phyloP scores from a whole-genome alignment of 2,113 vertebrate species.

The Recurvirostra avosetta region DNA sequence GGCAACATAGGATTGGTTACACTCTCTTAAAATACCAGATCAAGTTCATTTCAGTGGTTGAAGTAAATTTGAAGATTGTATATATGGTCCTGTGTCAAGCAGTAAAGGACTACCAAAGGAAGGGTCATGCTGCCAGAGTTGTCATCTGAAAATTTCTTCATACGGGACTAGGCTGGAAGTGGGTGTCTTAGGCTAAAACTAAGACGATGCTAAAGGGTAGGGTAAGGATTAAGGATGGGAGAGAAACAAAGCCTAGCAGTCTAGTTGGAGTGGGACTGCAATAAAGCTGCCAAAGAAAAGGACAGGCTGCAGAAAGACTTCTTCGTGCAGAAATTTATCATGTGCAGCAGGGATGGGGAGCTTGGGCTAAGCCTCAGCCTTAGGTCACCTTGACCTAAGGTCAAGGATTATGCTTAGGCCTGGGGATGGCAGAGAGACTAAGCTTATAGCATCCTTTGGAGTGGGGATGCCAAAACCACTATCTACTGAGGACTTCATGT shows the following conservation, averaged over 20 bases:
- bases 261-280: not conserved
- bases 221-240: not conserved
- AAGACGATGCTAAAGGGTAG: not conserved
- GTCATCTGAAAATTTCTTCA: not conserved
- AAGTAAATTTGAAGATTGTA: not conserved
- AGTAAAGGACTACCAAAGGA: not conserved
- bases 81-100: not conserved
- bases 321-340: not conserved
- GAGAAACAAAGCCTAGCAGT: not conserved
- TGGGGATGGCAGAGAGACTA: not conserved
- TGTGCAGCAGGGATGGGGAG: not conserved
- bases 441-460: not conserved
- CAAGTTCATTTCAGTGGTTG: not conserved
- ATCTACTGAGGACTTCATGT: not conserved
- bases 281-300: not conserved
- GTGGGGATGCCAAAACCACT: not conserved
- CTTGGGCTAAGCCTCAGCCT: not conserved
- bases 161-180: not conserved
- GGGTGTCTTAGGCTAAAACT: not conserved
- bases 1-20: not conserved
- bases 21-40: not conserved
- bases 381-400: not conserved
- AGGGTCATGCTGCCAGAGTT: not conserved
- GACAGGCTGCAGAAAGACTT: not conserved
- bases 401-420: not conserved